Conservation (phyloP, 2,888 invertebrate genomes). For the Orchesellides sinensis region DNA sequence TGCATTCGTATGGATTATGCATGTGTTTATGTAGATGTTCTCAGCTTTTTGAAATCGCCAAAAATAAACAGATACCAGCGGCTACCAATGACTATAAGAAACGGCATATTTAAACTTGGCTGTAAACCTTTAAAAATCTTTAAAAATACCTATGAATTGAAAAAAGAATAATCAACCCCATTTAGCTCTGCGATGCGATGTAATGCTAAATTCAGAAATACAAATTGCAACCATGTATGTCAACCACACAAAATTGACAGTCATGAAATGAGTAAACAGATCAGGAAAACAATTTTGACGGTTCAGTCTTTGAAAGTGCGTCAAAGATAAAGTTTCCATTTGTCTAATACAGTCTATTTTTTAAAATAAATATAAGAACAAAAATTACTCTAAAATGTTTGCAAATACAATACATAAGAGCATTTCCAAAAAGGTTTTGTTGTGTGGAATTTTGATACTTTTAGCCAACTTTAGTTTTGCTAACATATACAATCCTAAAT, state of each 20-base stretch:
- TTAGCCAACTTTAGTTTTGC: conserved; percentile 19
- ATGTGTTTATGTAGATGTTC: too few relatives aligned
- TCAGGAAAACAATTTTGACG: background rate
- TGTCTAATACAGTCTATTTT: too few relatives aligned
- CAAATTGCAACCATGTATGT: too few relatives aligned
- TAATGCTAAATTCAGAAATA: background rate
- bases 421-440: too few relatives aligned
- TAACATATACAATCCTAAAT: conserved; percentile 27
- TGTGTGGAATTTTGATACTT: conserved; percentile 22
- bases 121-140: background rate
- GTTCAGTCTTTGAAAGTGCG: background rate
- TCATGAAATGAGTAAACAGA: too few relatives aligned
- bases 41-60: background rate
- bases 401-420: too few relatives aligned
- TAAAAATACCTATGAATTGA: conserved; percentile 20
- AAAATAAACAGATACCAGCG: too few relatives aligned
- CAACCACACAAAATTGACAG: too few relatives aligned
- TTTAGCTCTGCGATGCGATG: conserved; percentile 1
- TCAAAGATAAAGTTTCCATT: background rate
- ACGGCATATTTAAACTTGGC: conserved; percentile 3
- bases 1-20: background rate
- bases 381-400: too few relatives aligned
- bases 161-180: conserved; percentile 20
- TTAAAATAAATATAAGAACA: too few relatives aligned
- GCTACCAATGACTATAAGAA: background rate